Base-by-base conservation (phyloP, 2,797 vertebrate species). In the Ataeniobius toweri region DNA sequence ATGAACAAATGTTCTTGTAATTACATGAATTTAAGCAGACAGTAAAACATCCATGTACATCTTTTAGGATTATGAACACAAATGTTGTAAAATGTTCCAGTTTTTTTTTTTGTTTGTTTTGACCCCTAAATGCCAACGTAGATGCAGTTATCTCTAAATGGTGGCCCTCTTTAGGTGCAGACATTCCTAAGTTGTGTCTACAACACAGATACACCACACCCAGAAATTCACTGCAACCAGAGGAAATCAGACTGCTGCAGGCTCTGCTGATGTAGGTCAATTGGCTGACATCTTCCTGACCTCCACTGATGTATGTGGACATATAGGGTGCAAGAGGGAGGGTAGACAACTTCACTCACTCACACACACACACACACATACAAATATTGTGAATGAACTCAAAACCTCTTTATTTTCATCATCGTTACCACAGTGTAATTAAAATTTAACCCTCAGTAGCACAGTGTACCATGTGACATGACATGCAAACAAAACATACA, bases 191-290 rank as follows among this genome's bases (percentile, higher is more conserved):
- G 76, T 77, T 55, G 73, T 56, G 55, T 48, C 46, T 41, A 61
- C 5, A 72, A 77, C 75, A 80, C 68, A 50, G 44, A 73, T 31
- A 82, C 7, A 79, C 76, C 81, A 80, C 83, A 79, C 88, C 77
- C 75, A 84, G 36, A 74, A 31, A 76, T 81, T 0, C 74, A 88
- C 59, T 83, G 81, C 77, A 78, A 80, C 82, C 86, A 46, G 74
- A 84, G 87, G 86, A 90, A 89, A 90, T 90, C 85, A 80, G 77
- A 75, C 68, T 20, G 65, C 87, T 86, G 65, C 81, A 85, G 86
- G 71, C 81, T 83, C 71, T 69, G 73, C 81, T 84, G 56, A 94
- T 92, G 82, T 93, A 89, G 94, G 94, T 91, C 92, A 92, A 80
- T 77, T 82, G 77, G 86, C 83, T 86, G 87, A 86, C 74, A 77